Conservation (phyloP, 2,888 invertebrate genomes). For the Nomada goodeniana region DNA sequence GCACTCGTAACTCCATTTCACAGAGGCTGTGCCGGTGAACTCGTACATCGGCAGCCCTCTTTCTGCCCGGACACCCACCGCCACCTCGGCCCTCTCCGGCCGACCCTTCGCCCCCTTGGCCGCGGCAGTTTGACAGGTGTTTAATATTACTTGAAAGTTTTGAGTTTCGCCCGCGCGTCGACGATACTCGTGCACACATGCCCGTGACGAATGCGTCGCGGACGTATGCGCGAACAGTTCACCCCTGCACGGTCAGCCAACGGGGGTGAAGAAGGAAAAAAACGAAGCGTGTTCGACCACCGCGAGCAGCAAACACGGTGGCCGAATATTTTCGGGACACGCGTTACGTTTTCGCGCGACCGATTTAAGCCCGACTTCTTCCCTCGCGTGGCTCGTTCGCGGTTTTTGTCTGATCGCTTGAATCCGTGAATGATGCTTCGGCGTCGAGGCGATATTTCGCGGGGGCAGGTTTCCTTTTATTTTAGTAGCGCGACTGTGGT, state of each 20-base stretch:
- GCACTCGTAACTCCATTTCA: constrained; percentile 80
- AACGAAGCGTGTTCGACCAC: background rate
- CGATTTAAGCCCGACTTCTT: constrained; percentile 28
- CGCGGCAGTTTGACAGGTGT: constrained; percentile 78
- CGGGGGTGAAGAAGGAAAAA: background rate
- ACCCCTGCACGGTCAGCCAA: background rate
- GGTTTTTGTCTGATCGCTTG: constrained; percentile 18
- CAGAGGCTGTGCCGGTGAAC: constrained; percentile 50
- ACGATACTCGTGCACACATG: constrained; percentile 32
- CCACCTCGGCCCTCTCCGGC: constrained; percentile 58
- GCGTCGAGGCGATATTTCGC: background rate
- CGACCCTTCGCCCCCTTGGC: constrained; percentile 53
- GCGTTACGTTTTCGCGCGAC: constrained; percentile 33
- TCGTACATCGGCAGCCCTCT: constrained; percentile 44
- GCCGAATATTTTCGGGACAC: constrained; percentile 52
- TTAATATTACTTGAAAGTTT: constrained; percentile 79
- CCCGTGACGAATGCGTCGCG: constrained; percentile 30
- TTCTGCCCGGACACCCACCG: constrained; percentile 30
- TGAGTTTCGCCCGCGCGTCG: constrained; percentile 18
- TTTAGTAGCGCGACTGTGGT: background rate
- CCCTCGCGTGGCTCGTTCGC: background rate
- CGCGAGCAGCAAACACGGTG: background rate
- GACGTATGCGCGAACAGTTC: constrained; percentile 3
- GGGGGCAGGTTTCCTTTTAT: background rate
- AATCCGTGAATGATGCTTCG: constrained; percentile 37